phyloP scores from a whole-genome alignment of 2,113 vertebrate species.

The Syngnathus floridae region DNA sequence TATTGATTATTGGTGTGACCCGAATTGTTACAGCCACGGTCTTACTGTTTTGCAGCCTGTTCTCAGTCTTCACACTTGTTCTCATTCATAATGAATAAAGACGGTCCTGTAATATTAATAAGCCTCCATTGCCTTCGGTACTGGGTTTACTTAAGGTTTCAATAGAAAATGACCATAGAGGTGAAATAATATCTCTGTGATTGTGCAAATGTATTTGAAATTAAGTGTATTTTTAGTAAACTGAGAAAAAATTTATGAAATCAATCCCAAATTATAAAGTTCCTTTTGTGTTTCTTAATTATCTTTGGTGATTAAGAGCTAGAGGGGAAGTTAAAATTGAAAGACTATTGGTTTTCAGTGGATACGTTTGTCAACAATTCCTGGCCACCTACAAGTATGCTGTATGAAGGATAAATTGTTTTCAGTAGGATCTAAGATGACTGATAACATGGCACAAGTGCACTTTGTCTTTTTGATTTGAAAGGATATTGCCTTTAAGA shows the following conservation, averaged over 20 bases:
- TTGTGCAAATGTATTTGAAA: slow-evolving; percentile 13
- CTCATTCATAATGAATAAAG: slow-evolving; percentile 71
- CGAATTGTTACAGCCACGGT: slow-evolving; percentile 49
- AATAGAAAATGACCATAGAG: slow-evolving; percentile 54
- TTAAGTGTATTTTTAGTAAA: slow-evolving; percentile 29
- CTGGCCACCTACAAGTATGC: slow-evolving; percentile 9
- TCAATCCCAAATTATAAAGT: slow-evolving; percentile 9
- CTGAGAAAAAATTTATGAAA: slow-evolving; percentile 9
- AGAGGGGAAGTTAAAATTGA: not conserved
- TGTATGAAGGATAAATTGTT: slow-evolving; percentile 33
- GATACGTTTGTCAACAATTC: not conserved
- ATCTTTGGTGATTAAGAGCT: not conserved
- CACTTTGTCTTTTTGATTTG: slow-evolving; percentile 16
- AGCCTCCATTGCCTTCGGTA: slow-evolving; percentile 40
- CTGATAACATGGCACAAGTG: slow-evolving; percentile 24
- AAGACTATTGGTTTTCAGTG: not conserved
- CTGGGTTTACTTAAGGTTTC: slow-evolving; percentile 62
- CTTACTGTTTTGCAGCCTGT: slow-evolving; percentile 56
- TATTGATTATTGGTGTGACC: slow-evolving; percentile 58
- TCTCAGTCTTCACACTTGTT: slow-evolving; percentile 69
- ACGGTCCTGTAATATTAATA: slow-evolving; percentile 69
- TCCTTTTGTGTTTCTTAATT: slow-evolving; percentile 1
- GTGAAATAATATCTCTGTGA: slow-evolving; percentile 37
- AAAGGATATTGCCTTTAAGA: not conserved
- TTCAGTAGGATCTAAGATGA: slow-evolving; percentile 18